Conservation (phyloP, 2,888 invertebrate genomes). For the Myopa tessellatipennis region DNA sequence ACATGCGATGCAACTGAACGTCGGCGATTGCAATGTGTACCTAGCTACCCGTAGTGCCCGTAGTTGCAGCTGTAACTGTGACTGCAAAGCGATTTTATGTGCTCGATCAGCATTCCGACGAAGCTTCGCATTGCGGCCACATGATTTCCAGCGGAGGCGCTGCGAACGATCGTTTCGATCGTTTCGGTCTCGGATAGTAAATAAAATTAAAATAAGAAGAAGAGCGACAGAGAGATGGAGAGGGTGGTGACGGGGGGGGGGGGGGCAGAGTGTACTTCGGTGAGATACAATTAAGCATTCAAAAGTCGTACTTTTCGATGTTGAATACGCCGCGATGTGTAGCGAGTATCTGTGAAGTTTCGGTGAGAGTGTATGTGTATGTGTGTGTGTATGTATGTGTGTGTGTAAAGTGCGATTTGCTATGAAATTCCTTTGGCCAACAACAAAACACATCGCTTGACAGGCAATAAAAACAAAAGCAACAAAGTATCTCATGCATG, state of each 20-base stretch:
- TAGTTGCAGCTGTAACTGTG: constrained; percentile 12
- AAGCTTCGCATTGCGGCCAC: constrained; percentile 43
- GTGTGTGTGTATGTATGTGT: constrained; percentile 22
- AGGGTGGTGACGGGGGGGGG: constrained; percentile 3
- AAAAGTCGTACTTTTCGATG: constrained; percentile 26
- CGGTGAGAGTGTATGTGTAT: background rate
- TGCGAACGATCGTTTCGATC: constrained; percentile 18
- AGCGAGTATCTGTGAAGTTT: background rate
- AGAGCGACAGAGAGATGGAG: background rate
- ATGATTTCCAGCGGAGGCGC: constrained; percentile 42
- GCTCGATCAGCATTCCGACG: constrained; percentile 49
- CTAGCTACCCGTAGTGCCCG: background rate
- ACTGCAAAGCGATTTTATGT: constrained; percentile 20
- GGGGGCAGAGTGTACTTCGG: constrained; percentile 17
- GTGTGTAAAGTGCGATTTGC: constrained; percentile 42
- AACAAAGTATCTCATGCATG: constrained; percentile 18
- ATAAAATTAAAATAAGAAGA: background rate
- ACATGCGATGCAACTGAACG: constrained; percentile 1
- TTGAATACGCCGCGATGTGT: background rate
- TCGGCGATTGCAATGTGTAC: background rate
- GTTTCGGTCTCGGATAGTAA: background rate
- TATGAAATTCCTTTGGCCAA: constrained; percentile 55
- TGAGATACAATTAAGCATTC: constrained; percentile 37
- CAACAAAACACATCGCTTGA: constrained; percentile 50
- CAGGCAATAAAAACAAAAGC: constrained; percentile 24